A percentile compares a stretch with the other conserved stretches of the same genome.
Conservation (phyloP, 1,140 invertebrate species). For the Anastrepha ludens region DNA sequence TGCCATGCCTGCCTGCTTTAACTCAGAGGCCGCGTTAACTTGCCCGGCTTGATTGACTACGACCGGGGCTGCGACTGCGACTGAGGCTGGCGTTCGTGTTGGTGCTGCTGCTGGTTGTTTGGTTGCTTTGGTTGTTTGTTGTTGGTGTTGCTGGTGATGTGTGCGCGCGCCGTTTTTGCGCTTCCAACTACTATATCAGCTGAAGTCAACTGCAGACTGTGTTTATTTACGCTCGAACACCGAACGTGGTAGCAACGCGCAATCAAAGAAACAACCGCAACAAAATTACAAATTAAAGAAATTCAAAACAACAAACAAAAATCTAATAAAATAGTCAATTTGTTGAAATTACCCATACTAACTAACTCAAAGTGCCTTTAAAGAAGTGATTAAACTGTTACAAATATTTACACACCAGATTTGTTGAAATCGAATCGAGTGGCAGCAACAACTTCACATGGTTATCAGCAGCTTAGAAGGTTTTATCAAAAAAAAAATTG, state of each 20-base stretch:
- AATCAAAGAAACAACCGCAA: background rate
- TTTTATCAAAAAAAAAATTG: background rate
- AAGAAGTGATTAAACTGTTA: background rate
- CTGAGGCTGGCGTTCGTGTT: background rate
- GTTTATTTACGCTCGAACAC: constrained; percentile 52
- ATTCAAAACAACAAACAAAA: background rate
- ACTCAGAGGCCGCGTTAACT: background rate
- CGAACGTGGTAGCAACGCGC: constrained; percentile 47
- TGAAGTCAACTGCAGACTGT: constrained; percentile 38
- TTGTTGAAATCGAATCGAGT: background rate
- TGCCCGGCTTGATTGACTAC: constrained; percentile 21
- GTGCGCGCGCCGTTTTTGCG: constrained; percentile 44
- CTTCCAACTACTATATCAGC: constrained; percentile 42
- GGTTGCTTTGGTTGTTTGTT: background rate
- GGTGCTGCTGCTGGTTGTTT: background rate
- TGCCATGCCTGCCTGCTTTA: background rate
- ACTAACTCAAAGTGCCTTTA: background rate
- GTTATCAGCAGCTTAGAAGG: constrained; percentile 36
- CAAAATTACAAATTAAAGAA: constrained; percentile 6
- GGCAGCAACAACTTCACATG: background rate
- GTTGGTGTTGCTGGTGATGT: background rate
- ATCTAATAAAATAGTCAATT: background rate
- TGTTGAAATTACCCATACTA: background rate
- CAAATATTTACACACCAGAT: no score
- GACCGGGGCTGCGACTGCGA: background rate